Conservation (phyloP, 2,888 invertebrate species). For the Chrysolina americana region DNA sequence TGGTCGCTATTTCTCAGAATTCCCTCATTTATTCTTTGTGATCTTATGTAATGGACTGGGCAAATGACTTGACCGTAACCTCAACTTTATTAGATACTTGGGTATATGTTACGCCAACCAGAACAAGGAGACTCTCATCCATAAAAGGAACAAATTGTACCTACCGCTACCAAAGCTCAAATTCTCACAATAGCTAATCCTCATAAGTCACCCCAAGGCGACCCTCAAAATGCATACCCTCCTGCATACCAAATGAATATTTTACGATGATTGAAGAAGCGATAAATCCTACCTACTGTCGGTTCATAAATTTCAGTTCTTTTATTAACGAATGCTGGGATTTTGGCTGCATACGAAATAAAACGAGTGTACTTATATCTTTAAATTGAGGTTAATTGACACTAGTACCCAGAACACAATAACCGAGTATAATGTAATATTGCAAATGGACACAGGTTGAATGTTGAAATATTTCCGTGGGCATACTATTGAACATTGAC, state of each 20-base stretch:
- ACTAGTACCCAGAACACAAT: neutral
- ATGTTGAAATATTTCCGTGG: no score
- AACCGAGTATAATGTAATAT: no score
- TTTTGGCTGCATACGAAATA: neutral
- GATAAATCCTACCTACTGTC: conserved; percentile 38
- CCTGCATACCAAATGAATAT: conserved; percentile 34
- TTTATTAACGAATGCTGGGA: conserved; percentile 24
- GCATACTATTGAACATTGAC: no score
- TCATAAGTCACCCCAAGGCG: conserved; percentile 4
- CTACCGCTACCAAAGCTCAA: neutral
- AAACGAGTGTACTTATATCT: no score
- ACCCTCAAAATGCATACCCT: neutral
- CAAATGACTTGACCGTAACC: no score
- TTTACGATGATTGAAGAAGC: conserved; percentile 38
- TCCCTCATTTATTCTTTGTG: no score
- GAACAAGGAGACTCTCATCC: no score
- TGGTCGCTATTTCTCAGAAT: no score
- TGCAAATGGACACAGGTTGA: no score
- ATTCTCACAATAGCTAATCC: conserved; percentile 11
- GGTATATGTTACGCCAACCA: no score
- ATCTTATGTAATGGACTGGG: no score
- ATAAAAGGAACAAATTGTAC: neutral
- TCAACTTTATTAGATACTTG: no score
- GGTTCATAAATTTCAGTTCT: conserved; percentile 33
- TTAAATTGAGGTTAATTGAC: neutral